Conservation (phyloP, 2,888 invertebrate genomes). For the Lissonota sp. region DNA sequence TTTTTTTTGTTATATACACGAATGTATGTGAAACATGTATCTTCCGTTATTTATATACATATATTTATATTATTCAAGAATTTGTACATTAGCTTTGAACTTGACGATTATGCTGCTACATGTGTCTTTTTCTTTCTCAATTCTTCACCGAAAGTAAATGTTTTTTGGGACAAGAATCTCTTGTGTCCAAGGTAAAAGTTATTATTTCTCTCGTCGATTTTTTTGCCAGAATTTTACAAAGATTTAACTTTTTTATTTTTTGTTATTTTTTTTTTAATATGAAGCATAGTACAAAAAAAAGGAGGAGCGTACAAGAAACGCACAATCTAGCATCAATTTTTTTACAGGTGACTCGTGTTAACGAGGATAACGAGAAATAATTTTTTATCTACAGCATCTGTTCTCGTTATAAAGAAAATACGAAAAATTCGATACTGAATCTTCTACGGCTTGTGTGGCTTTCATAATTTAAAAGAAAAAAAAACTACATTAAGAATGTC, state of each 20-base stretch:
- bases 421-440: too few relatives aligned
- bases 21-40: slow-evolving; percentile 48
- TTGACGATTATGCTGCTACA: slow-evolving; percentile 29
- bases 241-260: slow-evolving; percentile 2
- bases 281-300: too few relatives aligned
- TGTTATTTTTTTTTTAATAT: slow-evolving; percentile 30
- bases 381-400: too few relatives aligned
- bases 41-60: slow-evolving; percentile 61
- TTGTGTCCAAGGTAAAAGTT: slow-evolving; percentile 1
- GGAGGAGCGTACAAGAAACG: too few relatives aligned
- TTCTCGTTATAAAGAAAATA: too few relatives aligned
- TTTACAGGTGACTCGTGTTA: too few relatives aligned
- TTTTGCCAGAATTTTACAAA: too few relatives aligned
- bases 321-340: too few relatives aligned
- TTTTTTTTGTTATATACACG: slow-evolving; percentile 49
- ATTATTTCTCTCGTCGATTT: neutral
- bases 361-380: too few relatives aligned
- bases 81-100: slow-evolving; percentile 31
- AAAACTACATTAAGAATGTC: too few relatives aligned
- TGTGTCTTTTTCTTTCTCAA: slow-evolving; percentile 4
- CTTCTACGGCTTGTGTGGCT: too few relatives aligned
- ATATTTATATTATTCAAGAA: slow-evolving; percentile 37
- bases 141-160: slow-evolving; percentile 18
- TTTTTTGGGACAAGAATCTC: slow-evolving; percentile 5
- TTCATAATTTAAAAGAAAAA: too few relatives aligned